Percentiles rank a stretch among this genome's conserved stretches.
phyloP scores from a whole-genome alignment of 2,888 invertebrate genomes.

The Ligdia adustata region DNA sequence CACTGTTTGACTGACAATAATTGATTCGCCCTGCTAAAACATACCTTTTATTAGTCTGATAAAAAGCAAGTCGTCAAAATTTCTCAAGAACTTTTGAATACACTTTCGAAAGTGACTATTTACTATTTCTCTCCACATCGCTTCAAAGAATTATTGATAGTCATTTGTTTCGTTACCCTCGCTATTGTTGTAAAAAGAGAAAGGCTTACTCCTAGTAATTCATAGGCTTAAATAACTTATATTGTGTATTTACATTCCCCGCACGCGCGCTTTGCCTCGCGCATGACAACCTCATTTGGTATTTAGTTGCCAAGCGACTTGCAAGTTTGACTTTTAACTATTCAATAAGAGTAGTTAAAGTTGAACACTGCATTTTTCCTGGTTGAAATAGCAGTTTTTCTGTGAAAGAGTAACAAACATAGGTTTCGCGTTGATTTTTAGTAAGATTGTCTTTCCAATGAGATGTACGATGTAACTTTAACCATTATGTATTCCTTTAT shows the following conservation, averaged over 20 bases:
- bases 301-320: conserved; percentile 31
- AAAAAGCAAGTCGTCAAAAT: too few relatives aligned
- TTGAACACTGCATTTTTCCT: too few relatives aligned
- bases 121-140: conserved; percentile 12
- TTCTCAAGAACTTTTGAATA: conserved; percentile 3
- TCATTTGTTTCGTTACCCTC: conserved; percentile 24
- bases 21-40: too few relatives aligned
- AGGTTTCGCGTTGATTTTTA: too few relatives aligned
- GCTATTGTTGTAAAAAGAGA: conserved; percentile 37
- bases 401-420: too few relatives aligned
- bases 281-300: conserved; percentile 31
- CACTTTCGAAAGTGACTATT: conserved; percentile 13
- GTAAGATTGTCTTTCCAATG: too few relatives aligned
- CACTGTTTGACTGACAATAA: too few relatives aligned
- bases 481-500: too few relatives aligned
- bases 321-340: conserved; percentile 14
- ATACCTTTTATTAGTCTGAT: too few relatives aligned
- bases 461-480: too few relatives aligned
- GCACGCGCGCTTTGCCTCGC: conserved; percentile 24
- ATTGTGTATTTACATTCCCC: conserved; percentile 33
- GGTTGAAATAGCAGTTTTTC: too few relatives aligned
- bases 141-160: conserved; percentile 22
- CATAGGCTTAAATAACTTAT: conserved; percentile 34
- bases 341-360: too few relatives aligned
- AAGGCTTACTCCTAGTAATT: conserved; percentile 28